Percentiles rank a stretch among this genome's conserved stretches.
These are phyloP conservation scores for Holocentrus rufus DNA, from an alignment of 2,797 vertebrate genomes.

Conservation along the genomic window DNA sequence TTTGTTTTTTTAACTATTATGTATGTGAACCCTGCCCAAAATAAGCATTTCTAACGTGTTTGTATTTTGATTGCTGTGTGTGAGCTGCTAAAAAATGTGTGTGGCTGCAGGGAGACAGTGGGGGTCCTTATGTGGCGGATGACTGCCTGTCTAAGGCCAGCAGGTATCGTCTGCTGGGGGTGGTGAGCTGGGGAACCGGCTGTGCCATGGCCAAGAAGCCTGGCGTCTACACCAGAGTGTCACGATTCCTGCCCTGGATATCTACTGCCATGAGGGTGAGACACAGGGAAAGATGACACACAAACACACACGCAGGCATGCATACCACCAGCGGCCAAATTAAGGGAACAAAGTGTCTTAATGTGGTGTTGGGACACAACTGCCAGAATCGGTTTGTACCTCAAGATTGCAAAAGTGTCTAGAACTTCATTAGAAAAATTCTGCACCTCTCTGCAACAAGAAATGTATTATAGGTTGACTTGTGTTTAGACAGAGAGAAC, in stretches of 20 bases:
- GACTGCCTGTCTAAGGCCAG: constrained; percentile 85
- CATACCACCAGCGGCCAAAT: background rate
- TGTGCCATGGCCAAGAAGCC: constrained; percentile 92
- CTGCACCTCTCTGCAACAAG: no score
- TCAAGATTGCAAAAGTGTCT: no score
- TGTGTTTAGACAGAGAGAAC: no score
- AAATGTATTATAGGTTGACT: no score
- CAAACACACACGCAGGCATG: background rate
- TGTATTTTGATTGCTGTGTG: background rate
- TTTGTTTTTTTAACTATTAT: background rate
- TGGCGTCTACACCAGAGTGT: constrained; percentile 90
- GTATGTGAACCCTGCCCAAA: background rate
- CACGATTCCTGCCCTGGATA: constrained; percentile 90
- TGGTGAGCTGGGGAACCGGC: constrained; percentile 94
- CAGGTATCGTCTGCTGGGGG: constrained; percentile 88
- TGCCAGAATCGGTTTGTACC: no score
- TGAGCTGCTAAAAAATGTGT: constrained; percentile 7
- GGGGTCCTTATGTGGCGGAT: constrained; percentile 89
- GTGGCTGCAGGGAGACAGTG: constrained; percentile 88
- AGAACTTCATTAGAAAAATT: no score
- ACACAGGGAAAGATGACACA: background rate
- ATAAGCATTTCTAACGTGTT: background rate
- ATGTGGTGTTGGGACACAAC: no score
- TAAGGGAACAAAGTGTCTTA: no score
- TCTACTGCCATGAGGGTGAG: constrained; percentile 90